Evolutionary conservation across 2,797 vertebrate species (phyloP), one percentile per base, ranked within the genome.

Genomic region (Tragopan temminckii): DNA sequence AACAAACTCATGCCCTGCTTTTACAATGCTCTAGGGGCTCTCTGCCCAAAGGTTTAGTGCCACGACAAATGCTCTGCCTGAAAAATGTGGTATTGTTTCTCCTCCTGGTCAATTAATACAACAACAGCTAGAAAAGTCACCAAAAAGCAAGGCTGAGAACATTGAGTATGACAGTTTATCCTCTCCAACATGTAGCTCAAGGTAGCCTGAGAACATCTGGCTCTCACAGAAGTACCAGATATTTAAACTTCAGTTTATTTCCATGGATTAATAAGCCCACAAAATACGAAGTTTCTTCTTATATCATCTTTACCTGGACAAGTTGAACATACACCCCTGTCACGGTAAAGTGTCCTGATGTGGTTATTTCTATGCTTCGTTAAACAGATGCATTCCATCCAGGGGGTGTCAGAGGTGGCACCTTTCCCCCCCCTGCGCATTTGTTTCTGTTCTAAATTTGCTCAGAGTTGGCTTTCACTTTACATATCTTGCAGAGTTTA

Each of bases 321-420:
- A 16, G 2, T 35, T 0, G 1, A 1, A 4, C 0, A 1, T 52
- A 40, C 58, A 52, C 15, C 69, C 57, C 40, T 64, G 40, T 16
- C 35, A 7, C 35, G 13, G 48, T 46, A 84, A 74, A 0, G 7
- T 5, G 7, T 61, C 57, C 83, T 50, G 43, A 25, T 0, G 0
- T 29, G 11, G 80, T 70, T 89, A 76, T 85, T 93, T 94, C 74
- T 82, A 88, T 3, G 13, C 74, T 74, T 29, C 70, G 86, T n/a
- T 74, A 84, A 89, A 91, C 57, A 85, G 55, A 85, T 53, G 58
- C 52, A 64, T 88, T 79, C 70, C 76, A 40, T 52, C 72, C 67
- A 52, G 1, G 70, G 67, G 82, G n/a, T n/a, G n/a, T 55, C 74
- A 67, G 40, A 8, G 0, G 66, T 1, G 0, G 79, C 61, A 95